phyloP scores from a whole-genome alignment of 2,888 invertebrate species.

The Lasiommata megera region DNA sequence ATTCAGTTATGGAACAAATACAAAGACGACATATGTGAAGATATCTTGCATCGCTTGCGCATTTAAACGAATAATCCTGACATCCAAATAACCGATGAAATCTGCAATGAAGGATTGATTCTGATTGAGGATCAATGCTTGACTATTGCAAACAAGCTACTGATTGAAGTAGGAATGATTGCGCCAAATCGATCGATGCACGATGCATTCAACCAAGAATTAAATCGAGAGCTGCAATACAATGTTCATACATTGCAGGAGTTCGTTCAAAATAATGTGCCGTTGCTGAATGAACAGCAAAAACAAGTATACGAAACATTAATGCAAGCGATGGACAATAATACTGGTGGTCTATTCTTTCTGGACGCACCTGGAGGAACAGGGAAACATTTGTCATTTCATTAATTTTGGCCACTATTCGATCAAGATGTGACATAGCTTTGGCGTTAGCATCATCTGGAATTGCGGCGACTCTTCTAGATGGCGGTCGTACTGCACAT shows the following conservation, averaged over 20 bases:
- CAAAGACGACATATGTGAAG: constrained; percentile 29
- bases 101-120: constrained; percentile 35
- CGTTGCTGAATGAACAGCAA: constrained; percentile 35
- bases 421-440: constrained; percentile 31
- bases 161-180: constrained; percentile 34
- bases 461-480: constrained; percentile 32
- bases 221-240: constrained; percentile 31
- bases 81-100: constrained; percentile 32
- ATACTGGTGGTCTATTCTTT: constrained; percentile 35
- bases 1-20: constrained; percentile 14
- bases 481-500: constrained; percentile 32
- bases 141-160: constrained; percentile 34
- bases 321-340: constrained; percentile 35
- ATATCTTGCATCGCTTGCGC: constrained; percentile 32
- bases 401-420: constrained; percentile 33
- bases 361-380: constrained; percentile 33
- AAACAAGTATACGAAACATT: constrained; percentile 35
- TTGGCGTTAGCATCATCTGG: constrained; percentile 34
- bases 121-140: constrained; percentile 34
- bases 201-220: constrained; percentile 35
- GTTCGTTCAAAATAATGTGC: constrained; percentile 32
- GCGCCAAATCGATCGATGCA: constrained; percentile 33
- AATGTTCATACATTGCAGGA: constrained; percentile 31
- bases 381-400: constrained; percentile 34
- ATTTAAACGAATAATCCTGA: constrained; percentile 24